Evolutionary conservation across 2,113 vertebrate species (phyloP).

Genomic region (Condylura cristata): DNA sequence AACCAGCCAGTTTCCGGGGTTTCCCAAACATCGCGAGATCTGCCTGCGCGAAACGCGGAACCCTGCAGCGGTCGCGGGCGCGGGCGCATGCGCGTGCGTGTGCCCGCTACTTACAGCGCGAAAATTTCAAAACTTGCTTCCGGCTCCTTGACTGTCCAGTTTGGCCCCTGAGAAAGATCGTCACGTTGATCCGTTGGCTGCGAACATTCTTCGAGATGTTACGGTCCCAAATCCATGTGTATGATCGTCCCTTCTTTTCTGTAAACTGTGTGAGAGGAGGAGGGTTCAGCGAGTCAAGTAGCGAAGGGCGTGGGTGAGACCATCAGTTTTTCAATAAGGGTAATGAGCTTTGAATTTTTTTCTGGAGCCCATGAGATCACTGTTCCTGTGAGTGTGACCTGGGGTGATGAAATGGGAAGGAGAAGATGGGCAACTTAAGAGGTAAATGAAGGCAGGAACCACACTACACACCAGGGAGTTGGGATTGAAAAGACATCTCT

Average conservation of each 20-base stretch:
- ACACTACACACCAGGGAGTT: neutral
- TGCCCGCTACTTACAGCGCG: neutral
- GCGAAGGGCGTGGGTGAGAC: neutral
- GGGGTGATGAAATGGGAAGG: conserved; percentile 8
- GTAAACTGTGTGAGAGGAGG: neutral
- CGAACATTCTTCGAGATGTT: neutral
- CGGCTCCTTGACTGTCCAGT: accelerated
- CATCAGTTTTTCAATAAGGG: neutral
- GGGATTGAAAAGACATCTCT: neutral
- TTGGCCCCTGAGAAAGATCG: neutral
- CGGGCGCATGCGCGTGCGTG: conserved; percentile 31
- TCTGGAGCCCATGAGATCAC: neutral
- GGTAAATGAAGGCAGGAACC: neutral
- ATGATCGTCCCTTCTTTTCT: neutral
- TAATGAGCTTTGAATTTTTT: neutral
- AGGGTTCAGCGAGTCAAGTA: neutral
- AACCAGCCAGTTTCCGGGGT: accelerated
- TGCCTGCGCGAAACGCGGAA: neutral
- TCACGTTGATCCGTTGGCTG: neutral
- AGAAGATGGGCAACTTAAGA: neutral
- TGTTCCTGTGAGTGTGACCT: neutral
- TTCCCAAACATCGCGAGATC: conserved; percentile 54
- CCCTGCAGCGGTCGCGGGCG: accelerated
- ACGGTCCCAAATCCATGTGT: neutral
- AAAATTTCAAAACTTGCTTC: neutral